Evolutionary conservation across 2,888 invertebrate genomes (phyloP), one percentile per base, ranked within the genome.

Genomic region (Metopia argyrocephala): DNA sequence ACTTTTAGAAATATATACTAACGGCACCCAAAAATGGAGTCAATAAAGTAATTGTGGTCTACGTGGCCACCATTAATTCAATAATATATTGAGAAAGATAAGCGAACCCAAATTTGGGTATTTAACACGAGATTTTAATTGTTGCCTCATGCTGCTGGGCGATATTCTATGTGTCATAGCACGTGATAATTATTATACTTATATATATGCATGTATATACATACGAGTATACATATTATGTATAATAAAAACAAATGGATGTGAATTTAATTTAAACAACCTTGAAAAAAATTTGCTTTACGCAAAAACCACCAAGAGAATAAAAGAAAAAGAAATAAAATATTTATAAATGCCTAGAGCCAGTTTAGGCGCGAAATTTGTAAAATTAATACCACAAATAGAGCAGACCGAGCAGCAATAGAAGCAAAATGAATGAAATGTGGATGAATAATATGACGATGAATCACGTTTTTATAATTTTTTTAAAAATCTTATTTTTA

Each of bases 351-450:
- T 38, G 12, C 12, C 38, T 2, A 38, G 38, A 38, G 3, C 18
- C 20, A 54, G 21, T 54, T 73, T 65, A 3, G 56, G 48, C 64
- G 64, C 28, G 46, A 56, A 48, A 48, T 18, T 23, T 23, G n/a
- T 56, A 64, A 62, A 71, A 45, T 20, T n/a, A n/a, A n/a, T n/a
- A 38, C 38, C 38, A 38, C 2, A 5, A 12, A n/a, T n/a, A n/a
- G n/a, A n/a, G n/a, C n/a, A n/a, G n/a, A n/a, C n/a, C n/a, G n/a
- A n/a, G n/a, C n/a, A n/a, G n/a, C n/a, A n/a, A n/a, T n/a, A n/a
- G n/a, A n/a, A n/a, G n/a, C n/a, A n/a, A n/a, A n/a, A n/a, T n/a
- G n/a, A n/a, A n/a, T n/a, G n/a, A n/a, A n/a, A n/a, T n/a, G n/a
- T n/a, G n/a, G n/a, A n/a, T n/a, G n/a, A n/a, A n/a, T n/a, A n/a